phyloP scores from a whole-genome alignment of 2,888 invertebrate genomes.

The Hymenopus coronatus region DNA sequence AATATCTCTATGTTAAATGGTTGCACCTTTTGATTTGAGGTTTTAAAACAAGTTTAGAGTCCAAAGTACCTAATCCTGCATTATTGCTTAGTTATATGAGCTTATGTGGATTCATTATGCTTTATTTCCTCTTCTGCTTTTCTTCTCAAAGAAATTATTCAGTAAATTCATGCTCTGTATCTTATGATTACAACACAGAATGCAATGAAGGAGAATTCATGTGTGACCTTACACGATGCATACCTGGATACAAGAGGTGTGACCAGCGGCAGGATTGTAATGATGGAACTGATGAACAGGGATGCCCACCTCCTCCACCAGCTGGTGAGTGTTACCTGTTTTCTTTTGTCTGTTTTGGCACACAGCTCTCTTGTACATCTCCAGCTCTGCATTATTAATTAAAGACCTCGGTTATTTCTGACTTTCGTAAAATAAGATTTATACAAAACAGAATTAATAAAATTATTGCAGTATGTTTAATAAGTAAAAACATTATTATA shows the following conservation, averaged over 20 bases:
- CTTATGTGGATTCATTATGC: too few relatives aligned
- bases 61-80: too few relatives aligned
- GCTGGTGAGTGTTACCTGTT: conserved; percentile 6
- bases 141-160: too few relatives aligned
- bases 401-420: not conserved
- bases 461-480: too few relatives aligned
- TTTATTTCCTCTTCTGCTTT: too few relatives aligned
- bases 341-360: not conserved
- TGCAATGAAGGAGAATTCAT: conserved; percentile 57
- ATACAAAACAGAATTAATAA: too few relatives aligned
- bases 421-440: not conserved
- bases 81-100: too few relatives aligned
- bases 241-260: conserved; percentile 55
- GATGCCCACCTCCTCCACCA: conserved; percentile 48
- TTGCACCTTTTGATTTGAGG: too few relatives aligned
- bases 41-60: too few relatives aligned
- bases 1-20: too few relatives aligned
- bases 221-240: conserved; percentile 61
- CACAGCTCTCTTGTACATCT: not conserved
- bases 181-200: not conserved
- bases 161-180: not conserved
- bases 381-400: not conserved
- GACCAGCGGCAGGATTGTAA: conserved; percentile 59
- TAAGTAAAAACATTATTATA: too few relatives aligned
- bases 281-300: conserved; percentile 66